A percentile compares a stretch with the other conserved stretches of the same genome.
phyloP scores from a whole-genome alignment of 2,113 vertebrate genomes.

The Sinocyclocheilus rhinocerous region DNA sequence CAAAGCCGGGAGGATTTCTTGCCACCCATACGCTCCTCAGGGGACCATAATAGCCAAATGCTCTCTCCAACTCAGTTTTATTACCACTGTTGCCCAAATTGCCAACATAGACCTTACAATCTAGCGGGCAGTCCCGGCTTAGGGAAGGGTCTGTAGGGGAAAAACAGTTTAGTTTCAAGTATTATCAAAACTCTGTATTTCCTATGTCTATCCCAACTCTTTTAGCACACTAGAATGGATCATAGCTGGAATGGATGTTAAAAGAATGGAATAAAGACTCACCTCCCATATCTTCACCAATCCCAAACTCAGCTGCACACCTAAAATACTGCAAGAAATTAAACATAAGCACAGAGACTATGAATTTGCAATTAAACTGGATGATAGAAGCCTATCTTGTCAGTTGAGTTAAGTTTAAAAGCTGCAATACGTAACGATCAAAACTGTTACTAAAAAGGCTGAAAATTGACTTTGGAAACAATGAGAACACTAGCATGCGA shows the following conservation, averaged over 20 bases:
- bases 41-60: constrained; percentile 97
- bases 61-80: constrained; percentile 93
- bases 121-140: constrained; percentile 92
- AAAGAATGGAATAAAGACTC: neutral
- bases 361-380: neutral
- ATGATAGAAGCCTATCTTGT: neutral
- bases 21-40: constrained; percentile 97
- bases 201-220: neutral
- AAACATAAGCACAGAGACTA: neutral
- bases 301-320: neutral
- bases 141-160: constrained; percentile 76
- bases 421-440: neutral
- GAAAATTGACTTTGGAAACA: neutral
- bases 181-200: neutral
- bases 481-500: neutral
- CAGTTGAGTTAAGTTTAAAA: neutral
- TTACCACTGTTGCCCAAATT: constrained; percentile 98
- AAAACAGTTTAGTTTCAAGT: neutral
- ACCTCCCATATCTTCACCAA: constrained; percentile 28
- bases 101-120: constrained; percentile 98
- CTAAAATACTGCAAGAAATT: neutral
- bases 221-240: neutral
- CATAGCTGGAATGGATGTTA: neutral
- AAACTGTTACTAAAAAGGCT: neutral
- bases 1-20: constrained; percentile 95